Evolutionary conservation across 2,888 invertebrate species (phyloP), one percentile per base, ranked within the genome.

Genomic region (Drosophila antonietae): DNA sequence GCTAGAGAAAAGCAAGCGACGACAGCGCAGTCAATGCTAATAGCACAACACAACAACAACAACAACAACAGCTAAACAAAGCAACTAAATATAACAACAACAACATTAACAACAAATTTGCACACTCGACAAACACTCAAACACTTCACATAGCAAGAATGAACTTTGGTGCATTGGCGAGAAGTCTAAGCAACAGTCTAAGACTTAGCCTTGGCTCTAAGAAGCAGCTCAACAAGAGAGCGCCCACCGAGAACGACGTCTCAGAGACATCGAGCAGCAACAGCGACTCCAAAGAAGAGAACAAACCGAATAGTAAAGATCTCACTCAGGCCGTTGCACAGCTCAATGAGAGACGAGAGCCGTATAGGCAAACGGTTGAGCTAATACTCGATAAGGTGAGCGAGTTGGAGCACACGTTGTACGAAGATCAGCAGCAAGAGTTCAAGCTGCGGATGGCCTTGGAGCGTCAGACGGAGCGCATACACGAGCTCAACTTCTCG

Each of bases 351-450:
- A 46, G 35, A 3, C 74, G 61, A 3, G 74, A 63, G 49, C 70
- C 80, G 10, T 81, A 75, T 14, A 81, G 87, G 37, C 63, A 68
- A 37, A 80, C 81, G 7, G 70, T 89, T 10, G 77, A 90, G 23
- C 73, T 77, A 18, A 87, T 91, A 18, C 68, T 89, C 4, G 68
- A 79, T 9, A 89, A 91, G 53, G 80, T 91, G 31, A 77, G 76
- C 41, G 90, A 91, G 53, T 78, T 91, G 0, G 91, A 91, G 69
- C 80, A 89, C 39, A 90, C 89, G 0, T 64, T 91, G 39, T 80
- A 81, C 78, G 90, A 90, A 70, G 89, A 91, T 73, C 88, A 89
- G 60, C 91, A 83, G 68, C 85, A 84, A 62, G 89, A 90, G 57
- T 88, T 91, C 56, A 80, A 88, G 65, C 72, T 91, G 14, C 80